These are phyloP conservation scores for Helicolenus hilgendorfi DNA, from an alignment of 2,797 vertebrate genomes.

Conservation along the genomic window DNA sequence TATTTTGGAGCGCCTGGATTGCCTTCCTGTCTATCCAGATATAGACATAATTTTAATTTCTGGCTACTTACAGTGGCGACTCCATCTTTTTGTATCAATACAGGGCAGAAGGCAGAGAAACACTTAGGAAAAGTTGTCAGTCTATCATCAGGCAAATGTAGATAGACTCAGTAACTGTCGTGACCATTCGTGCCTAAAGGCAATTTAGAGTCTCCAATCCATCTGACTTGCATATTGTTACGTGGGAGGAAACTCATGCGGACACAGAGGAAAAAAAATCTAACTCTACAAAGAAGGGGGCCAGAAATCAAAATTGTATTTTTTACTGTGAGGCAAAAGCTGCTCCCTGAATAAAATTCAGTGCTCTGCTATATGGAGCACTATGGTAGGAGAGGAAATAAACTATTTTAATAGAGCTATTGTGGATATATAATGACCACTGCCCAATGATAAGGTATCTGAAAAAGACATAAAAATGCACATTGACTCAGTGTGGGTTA, in stretches of 20 bases:
- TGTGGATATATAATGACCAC: conserved; percentile 6
- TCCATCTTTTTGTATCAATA: not conserved
- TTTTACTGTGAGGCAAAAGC: conserved; percentile 17
- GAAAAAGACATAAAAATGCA: conserved; percentile 21
- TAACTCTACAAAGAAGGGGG: conserved; percentile 7
- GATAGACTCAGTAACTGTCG: conserved; percentile 11
- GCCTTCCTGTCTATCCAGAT: no score
- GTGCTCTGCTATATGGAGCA: conserved; percentile 9
- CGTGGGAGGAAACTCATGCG: conserved; percentile 21
- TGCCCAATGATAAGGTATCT: not conserved
- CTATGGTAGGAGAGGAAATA: conserved; percentile 17
- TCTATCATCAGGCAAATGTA: conserved; percentile 18
- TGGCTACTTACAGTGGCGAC: not conserved
- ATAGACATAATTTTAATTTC: not conserved
- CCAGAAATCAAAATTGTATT: conserved; percentile 17
- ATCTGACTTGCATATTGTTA: conserved; percentile 25
- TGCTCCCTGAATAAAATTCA: conserved; percentile 16
- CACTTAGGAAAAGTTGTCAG: conserved; percentile 1
- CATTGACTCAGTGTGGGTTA: not conserved
- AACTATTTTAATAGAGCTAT: conserved; percentile 13
- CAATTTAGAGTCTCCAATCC: conserved; percentile 21
- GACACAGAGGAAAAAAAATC: not conserved
- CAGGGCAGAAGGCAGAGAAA: not conserved
- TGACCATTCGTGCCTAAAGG: conserved; percentile 23
- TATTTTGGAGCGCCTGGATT: no score